Base-by-base conservation (phyloP, 2,113 vertebrate genomes). In the Sturnira hondurensis region DNA sequence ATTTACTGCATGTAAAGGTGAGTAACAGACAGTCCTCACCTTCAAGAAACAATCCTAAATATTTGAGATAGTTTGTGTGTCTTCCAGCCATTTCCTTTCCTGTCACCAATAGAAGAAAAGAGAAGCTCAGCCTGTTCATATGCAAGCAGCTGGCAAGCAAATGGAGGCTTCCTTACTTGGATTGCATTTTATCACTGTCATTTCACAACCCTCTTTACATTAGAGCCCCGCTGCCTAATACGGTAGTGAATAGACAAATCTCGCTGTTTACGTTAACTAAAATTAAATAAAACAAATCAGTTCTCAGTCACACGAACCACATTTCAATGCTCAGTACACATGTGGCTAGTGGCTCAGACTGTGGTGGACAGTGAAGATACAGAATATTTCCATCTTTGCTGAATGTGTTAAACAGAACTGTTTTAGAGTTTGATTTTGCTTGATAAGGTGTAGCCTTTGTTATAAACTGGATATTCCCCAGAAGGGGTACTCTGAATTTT, bases 161-260 rank as follows among this genome's bases (percentile, higher is more conserved):
- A 88, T 41, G 58, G 24, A 63, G 16, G 17, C 24, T 47, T 86
- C n/a, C 63, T 81, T 26, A n/a, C 22, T 90, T 65, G 33, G 41
- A 73, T 11, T 52, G 28, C 7, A 81, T 50, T 92, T 95, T 22
- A 36, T 83, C 82, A 65, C 19, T 82, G 36, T 71, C 43, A 83
- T 92, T 89, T 87, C 63, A 65, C 36, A 7, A 84, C 50, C 26
- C 65, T 84, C 26, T 63, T 95, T 88, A 85, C 50, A 63, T 96
- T 67, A 91, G n/a, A 93, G 14, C 11, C 68, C 11, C 56, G 43
- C 78, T 88, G 20, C 50, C 26, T 54, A 73, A 19, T 61, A 56
- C 28, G 54, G 58, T 19, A 36, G 19, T 73, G 24, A 91, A 77
- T 11, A 73, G 84, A 45, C 22, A 82, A 91, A 77, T 84, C 28